phyloP scores from a whole-genome alignment of 2,888 invertebrate genomes.

The Hypsopygia costalis region DNA sequence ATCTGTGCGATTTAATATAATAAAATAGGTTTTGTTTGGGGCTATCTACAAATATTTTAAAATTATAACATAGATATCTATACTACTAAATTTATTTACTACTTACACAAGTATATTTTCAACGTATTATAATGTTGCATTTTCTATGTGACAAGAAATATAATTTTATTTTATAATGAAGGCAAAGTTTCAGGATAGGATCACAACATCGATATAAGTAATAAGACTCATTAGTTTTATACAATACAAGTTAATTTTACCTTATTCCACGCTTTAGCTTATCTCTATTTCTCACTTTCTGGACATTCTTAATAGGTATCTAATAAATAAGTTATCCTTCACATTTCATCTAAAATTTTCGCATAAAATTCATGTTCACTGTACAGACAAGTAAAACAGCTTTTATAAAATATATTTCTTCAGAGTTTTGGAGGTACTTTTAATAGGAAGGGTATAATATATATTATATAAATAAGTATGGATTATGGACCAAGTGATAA shows the following conservation, averaged over 20 bases:
- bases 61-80: background rate
- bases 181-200: slow-evolving; percentile 46
- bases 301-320: slow-evolving; percentile 43
- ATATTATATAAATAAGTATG: too few relatives aligned
- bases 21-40: too few relatives aligned
- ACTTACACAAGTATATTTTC: slow-evolving; percentile 4
- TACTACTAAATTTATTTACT: slow-evolving; percentile 3
- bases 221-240: slow-evolving; percentile 18
- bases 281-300: slow-evolving; percentile 53
- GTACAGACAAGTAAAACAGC: too few relatives aligned
- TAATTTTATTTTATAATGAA: slow-evolving; percentile 30
- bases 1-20: background rate
- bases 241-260: slow-evolving; percentile 14
- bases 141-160: too few relatives aligned
- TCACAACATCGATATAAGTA: slow-evolving; percentile 35
- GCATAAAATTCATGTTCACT: too few relatives aligned
- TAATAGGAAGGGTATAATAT: too few relatives aligned
- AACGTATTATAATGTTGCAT: slow-evolving; percentile 7
- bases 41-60: too few relatives aligned
- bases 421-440: too few relatives aligned
- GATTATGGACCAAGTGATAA: too few relatives aligned
- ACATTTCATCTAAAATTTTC: background rate
- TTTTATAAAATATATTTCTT: too few relatives aligned
- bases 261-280: slow-evolving; percentile 26
- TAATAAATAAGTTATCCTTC: slow-evolving; percentile 17